Conservation (phyloP, 2,113 vertebrate genomes). For the Oreochromis aureus region DNA sequence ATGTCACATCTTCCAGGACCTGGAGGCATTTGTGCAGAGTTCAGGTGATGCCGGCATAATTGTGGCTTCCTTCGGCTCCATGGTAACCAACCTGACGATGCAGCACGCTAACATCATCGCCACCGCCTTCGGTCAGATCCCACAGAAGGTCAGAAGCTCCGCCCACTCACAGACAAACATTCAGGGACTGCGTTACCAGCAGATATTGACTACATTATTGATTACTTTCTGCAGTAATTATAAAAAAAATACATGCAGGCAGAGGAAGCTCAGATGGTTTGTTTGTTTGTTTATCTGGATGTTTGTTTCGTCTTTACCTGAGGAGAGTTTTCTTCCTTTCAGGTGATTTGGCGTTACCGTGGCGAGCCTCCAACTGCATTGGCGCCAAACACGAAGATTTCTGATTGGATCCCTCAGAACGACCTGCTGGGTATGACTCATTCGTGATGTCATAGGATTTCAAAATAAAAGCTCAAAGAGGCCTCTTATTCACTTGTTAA, state of each 20-base stretch:
- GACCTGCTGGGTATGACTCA: conserved; percentile 75
- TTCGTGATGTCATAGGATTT: background rate
- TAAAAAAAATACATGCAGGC: background rate
- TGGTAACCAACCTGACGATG: conserved; percentile 73
- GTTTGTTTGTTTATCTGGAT: conserved; percentile 52
- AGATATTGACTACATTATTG: background rate
- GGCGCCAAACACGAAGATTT: too few species aligned
- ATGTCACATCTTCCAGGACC: conserved; percentile 31
- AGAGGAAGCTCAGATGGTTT: too few species aligned
- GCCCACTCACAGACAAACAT: background rate
- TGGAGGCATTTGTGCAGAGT: conserved; percentile 80
- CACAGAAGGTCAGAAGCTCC: conserved; percentile 74
- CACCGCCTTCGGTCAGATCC: conserved; percentile 72
- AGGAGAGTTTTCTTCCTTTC: too few species aligned
- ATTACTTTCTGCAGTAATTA: fast-evolving
- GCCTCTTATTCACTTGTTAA: background rate
- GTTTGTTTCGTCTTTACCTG: too few species aligned
- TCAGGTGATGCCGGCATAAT: conserved; percentile 77
- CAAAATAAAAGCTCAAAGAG: background rate
- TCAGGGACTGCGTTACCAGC: background rate
- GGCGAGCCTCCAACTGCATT: too few species aligned
- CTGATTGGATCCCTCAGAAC: conserved; percentile 83
- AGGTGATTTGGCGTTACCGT: too few species aligned
- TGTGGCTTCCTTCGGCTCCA: conserved; percentile 79
- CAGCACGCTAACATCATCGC: conserved; percentile 77